Evolutionary conservation across 2,888 invertebrate genomes (phyloP).

Genomic region (Scaptodrosophila latifasciaeformis): DNA sequence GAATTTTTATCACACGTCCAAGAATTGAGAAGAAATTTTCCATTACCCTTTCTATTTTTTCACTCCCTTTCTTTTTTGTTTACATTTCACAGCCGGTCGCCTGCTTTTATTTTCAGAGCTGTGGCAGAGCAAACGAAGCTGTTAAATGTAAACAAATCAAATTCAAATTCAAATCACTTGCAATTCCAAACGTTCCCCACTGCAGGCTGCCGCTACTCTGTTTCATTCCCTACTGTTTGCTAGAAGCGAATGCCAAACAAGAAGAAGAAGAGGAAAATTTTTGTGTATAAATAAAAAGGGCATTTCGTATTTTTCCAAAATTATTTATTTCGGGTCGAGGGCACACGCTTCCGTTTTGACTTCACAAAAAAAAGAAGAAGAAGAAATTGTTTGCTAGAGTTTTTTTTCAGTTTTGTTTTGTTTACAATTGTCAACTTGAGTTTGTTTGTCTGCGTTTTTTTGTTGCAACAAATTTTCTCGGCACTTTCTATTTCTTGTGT

Average conservation of each 20-base stretch:
- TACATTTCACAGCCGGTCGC: conserved; percentile 24
- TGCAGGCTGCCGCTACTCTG: conserved; percentile 40
- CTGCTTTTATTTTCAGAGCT: too few species aligned
- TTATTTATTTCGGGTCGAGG: too few species aligned
- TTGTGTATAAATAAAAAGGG: too few species aligned
- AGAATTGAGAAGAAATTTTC: too few species aligned
- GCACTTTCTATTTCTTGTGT: conserved; percentile 16
- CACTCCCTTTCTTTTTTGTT: too few species aligned
- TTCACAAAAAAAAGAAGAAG: neutral
- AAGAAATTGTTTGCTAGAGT: conserved; percentile 26
- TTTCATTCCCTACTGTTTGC: too few species aligned
- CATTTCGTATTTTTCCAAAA: too few species aligned
- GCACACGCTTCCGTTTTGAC: conserved; percentile 24
- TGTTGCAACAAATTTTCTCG: conserved; percentile 12
- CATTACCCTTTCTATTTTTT: conserved; percentile 19
- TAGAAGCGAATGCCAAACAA: too few species aligned
- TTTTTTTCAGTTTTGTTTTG: conserved; percentile 18
- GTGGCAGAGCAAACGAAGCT: too few species aligned
- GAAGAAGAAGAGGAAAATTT: too few species aligned
- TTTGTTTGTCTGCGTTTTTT: conserved; percentile 39
- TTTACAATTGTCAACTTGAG: conserved; percentile 27
- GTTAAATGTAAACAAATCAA: conserved; percentile 34
- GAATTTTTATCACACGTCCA: too few species aligned
- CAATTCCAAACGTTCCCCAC: conserved; percentile 44
- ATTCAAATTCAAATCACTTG: too few species aligned